These are phyloP conservation scores for Phodopus roborovskii DNA, from an alignment of 2,113 vertebrate species.

Conservation along the genomic window DNA sequence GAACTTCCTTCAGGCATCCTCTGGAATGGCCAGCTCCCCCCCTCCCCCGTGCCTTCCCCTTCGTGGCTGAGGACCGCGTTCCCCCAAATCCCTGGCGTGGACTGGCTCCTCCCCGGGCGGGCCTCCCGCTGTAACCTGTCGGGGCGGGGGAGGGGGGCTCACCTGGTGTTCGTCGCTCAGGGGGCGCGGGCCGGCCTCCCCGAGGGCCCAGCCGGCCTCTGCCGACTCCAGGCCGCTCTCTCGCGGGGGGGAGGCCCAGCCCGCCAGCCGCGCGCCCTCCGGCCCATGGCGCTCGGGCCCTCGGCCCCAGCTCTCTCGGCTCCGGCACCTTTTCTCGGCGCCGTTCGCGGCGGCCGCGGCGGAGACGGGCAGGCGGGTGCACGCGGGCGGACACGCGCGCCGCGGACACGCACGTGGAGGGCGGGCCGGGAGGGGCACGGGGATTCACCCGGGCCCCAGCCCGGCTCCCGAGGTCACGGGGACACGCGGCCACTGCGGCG, in stretches of 20 bases:
- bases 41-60: background rate
- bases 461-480: constrained; percentile 70
- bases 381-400: constrained; percentile 52
- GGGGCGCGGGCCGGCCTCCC: constrained; percentile 71
- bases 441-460: constrained; percentile 54
- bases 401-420: constrained; percentile 78
- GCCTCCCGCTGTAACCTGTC: background rate
- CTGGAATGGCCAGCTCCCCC: constrained; percentile 15
- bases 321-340: constrained; percentile 68
- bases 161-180: constrained; percentile 76
- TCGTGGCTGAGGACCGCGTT: background rate
- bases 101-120: background rate
- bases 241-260: constrained; percentile 66
- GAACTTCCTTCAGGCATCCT: constrained; percentile 72
- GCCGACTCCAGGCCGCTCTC: constrained; percentile 70
- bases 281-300: constrained; percentile 79
- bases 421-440: constrained; percentile 59
- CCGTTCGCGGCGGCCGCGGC: constrained; percentile 43
- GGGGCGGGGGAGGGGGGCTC: constrained; percentile 33
- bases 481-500: constrained; percentile 69
- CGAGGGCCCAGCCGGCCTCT: constrained; percentile 60
- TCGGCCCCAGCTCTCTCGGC: constrained; percentile 57
- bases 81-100: background rate
- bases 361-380: constrained; percentile 55
- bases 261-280: constrained; percentile 58